phyloP scores from a whole-genome alignment of 2,797 vertebrate genomes.

The Zenarchopterus dispar region DNA sequence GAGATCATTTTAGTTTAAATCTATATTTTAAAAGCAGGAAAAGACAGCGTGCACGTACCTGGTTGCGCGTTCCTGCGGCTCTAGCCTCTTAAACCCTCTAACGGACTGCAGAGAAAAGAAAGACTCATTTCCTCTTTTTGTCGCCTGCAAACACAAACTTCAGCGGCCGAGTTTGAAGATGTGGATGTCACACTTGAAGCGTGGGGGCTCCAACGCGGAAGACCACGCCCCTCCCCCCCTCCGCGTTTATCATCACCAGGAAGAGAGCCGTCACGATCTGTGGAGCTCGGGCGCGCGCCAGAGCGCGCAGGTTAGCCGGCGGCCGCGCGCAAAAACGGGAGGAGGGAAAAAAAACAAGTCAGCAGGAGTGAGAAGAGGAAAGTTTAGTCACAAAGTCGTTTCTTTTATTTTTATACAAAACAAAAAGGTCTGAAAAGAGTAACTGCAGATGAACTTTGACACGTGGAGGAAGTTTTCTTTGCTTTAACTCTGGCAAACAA shows the following conservation, averaged over 20 bases:
- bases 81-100: constrained; percentile 1
- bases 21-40: too few relatives aligned
- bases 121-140: constrained; percentile 69
- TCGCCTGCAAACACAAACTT: constrained; percentile 36
- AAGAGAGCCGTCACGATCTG: constrained; percentile 2
- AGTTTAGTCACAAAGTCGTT: too few relatives aligned
- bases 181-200: not conserved
- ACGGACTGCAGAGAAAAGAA: constrained; percentile 29
- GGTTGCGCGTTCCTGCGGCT: constrained; percentile 24
- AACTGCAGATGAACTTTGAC: too few relatives aligned
- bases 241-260: constrained; percentile 14
- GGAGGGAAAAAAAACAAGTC: too few relatives aligned
- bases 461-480: too few relatives aligned
- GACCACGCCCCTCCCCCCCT: constrained; percentile 40
- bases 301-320: too few relatives aligned
- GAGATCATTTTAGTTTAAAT: not conserved
- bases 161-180: constrained; percentile 35
- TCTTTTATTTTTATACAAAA: too few relatives aligned
- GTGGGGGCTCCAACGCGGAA: constrained; percentile 51
- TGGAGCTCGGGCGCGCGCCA: too few relatives aligned
- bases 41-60: constrained; percentile 53
- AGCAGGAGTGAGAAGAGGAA: too few relatives aligned
- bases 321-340: too few relatives aligned
- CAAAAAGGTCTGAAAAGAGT: too few relatives aligned
- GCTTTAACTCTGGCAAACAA: too few relatives aligned